Percentiles rank a stretch among this genome's conserved stretches.
Conservation (phyloP, 2,797 vertebrate genomes). For the Nyctibius grandis region DNA sequence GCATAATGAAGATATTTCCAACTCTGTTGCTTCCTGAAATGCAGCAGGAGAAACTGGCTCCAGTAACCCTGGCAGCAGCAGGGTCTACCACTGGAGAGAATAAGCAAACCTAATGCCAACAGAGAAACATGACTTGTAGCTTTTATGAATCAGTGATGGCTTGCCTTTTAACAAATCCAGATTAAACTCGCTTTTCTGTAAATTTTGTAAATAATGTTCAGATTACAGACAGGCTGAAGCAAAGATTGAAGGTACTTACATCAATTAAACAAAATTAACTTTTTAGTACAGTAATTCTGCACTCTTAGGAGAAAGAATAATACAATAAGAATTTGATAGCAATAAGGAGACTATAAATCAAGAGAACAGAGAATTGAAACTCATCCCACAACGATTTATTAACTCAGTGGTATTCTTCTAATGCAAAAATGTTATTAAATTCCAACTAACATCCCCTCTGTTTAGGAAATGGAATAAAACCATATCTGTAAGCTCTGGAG, state of each 20-base stretch:
- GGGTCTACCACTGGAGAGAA: not conserved
- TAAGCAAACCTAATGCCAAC: not conserved
- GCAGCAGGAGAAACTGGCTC: not conserved
- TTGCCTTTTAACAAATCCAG: not conserved
- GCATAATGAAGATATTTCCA: not conserved
- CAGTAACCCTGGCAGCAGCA: not conserved
- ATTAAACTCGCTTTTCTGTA: not conserved
- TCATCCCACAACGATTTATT: slow-evolving; percentile 30
- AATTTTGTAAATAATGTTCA: not conserved
- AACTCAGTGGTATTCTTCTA: not conserved
- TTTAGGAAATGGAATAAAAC: slow-evolving; percentile 15
- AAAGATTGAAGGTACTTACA: not conserved
- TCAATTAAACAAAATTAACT: slow-evolving; percentile 19
- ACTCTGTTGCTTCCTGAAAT: not conserved
- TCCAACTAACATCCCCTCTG: not conserved
- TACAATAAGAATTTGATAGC: slow-evolving; percentile 1
- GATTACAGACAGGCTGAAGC: not conserved
- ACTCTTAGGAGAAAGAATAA: slow-evolving; percentile 8
- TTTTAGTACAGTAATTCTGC: not conserved
- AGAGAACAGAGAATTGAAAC: slow-evolving; percentile 1
- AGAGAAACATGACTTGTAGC: not conserved
- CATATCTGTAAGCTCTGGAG: not conserved
- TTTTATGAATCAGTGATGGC: not conserved
- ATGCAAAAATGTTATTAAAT: slow-evolving; percentile 18
- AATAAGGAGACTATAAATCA: slow-evolving; percentile 31